phyloP scores from a whole-genome alignment of 2,888 invertebrate genomes.

The Oxycera nigricornis region DNA sequence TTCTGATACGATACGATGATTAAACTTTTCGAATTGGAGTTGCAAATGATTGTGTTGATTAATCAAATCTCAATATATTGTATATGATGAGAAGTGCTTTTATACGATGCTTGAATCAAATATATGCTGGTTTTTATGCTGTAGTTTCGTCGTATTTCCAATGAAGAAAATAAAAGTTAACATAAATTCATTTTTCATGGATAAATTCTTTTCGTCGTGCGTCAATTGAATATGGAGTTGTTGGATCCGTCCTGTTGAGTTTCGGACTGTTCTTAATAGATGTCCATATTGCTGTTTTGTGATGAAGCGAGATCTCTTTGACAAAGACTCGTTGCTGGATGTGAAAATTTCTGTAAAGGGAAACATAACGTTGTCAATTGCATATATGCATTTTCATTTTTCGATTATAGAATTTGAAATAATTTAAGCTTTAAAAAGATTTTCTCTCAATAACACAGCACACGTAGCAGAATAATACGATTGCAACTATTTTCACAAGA shows the following conservation, averaged over 20 bases:
- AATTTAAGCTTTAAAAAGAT: neutral
- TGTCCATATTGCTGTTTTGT: constrained; percentile 26
- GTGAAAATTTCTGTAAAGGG: neutral
- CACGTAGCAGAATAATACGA: too few species aligned
- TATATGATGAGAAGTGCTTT: neutral
- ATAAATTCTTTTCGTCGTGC: constrained; percentile 10
- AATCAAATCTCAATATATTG: too few species aligned
- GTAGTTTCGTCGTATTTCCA: constrained; percentile 29
- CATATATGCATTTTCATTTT: too few species aligned
- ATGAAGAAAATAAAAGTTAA: constrained; percentile 30
- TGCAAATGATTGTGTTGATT: too few species aligned
- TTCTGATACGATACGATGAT: too few species aligned
- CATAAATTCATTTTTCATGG: constrained; percentile 24
- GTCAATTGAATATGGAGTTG: constrained; percentile 8
- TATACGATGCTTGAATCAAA: neutral
- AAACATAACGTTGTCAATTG: neutral
- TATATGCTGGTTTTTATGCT: neutral
- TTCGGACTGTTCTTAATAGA: constrained; percentile 12
- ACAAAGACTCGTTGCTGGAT: constrained; percentile 20
- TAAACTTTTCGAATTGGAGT: too few species aligned
- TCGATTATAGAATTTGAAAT: neutral
- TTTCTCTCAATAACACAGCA: too few species aligned
- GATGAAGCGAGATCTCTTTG: constrained; percentile 22
- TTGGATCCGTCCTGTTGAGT: constrained; percentile 2
- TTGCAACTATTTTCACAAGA: too few species aligned